Base-by-base conservation (phyloP, 2,888 invertebrate species). In the Zygaena filipendulae region DNA sequence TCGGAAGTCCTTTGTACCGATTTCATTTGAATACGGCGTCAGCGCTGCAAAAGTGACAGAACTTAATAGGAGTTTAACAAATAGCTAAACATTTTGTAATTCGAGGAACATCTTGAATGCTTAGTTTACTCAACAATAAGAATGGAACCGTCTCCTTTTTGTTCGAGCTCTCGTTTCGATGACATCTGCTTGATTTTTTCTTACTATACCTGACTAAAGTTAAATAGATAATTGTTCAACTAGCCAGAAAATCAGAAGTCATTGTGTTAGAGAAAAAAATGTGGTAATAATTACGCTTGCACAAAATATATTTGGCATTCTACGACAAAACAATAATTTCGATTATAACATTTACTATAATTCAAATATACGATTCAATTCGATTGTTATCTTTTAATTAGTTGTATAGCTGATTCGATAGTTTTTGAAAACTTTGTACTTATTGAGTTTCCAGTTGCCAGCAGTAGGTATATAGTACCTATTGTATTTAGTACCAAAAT, bases 31-130 rank as follows among this genome's bases (percentile, higher is more conserved):
- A n/a, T n/a, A n/a, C n/a, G n/a, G n/a, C 12, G 23, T 10, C 11
- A 10, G n/a, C 11, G 7, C 16, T 16, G 7, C 16, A 4, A 7
- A 16, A 16, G 16, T 16, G 16, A 16, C 16, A 37, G 57, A 69
- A 63, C 71, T 62, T 74, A 77, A 79, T 77, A 64, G 69, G 66
- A 70, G 53, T 75, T 70, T 75, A 74, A 79, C 77, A 77, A 77
- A 79, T 77, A 72, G 66, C 71, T 71, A 77, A 79, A 68, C 68
- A 69, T 70, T 77, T 69, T 63, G 68, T 69, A 62, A 75, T 77
- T 75, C 77, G 69, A 52, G 49, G 75, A 77, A 79, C 60, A 62
- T 61, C 55, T 63, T 66, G 59, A 71, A 72, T 67, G 58, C 64
- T 56, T 64, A 64, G 68, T 71, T 70, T 64, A 55, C 50, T 60